phyloP scores from a whole-genome alignment of 1,140 invertebrate genomes.

The Bicyclus anynana region DNA sequence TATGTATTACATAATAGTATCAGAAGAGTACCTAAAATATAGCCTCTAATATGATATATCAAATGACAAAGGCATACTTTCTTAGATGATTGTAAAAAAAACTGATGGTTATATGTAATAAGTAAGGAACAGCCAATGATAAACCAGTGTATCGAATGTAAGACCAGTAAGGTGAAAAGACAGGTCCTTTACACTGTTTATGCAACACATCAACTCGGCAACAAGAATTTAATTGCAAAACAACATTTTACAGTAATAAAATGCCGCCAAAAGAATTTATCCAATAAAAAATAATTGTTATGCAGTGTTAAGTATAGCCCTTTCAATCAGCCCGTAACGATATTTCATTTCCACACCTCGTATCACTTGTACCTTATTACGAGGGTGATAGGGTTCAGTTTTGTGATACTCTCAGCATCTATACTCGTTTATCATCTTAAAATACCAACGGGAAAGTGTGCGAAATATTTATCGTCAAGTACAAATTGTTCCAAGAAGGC shows the following conservation, averaged over 20 bases:
- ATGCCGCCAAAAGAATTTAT: slow-evolving; percentile 12
- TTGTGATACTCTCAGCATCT: neutral
- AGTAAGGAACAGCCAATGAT: too few relatives aligned
- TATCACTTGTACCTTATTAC: neutral
- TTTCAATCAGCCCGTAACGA: slow-evolving; percentile 6
- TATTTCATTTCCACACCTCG: neutral
- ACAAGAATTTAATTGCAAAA: slow-evolving; percentile 3
- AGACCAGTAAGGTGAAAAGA: neutral
- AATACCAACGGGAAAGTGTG: neutral
- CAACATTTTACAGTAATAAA: neutral
- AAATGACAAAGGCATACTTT: too few relatives aligned
- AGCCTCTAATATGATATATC: too few relatives aligned
- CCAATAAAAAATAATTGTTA: slow-evolving; percentile 22
- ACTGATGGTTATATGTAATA: too few relatives aligned
- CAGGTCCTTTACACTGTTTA: neutral
- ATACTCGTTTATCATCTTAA: neutral
- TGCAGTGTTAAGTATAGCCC: slow-evolving; percentile 12
- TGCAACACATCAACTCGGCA: neutral
- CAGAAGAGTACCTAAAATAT: too few relatives aligned
- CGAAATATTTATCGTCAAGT: neutral
- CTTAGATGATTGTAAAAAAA: too few relatives aligned
- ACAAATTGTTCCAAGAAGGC: slow-evolving; percentile 2
- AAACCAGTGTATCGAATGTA: neutral
- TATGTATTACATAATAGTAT: too few relatives aligned
- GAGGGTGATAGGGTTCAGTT: neutral